These are phyloP conservation scores for Pseudorectes ferrugineus DNA, from an alignment of 2,113 vertebrate genomes.

Conservation along the genomic window DNA sequence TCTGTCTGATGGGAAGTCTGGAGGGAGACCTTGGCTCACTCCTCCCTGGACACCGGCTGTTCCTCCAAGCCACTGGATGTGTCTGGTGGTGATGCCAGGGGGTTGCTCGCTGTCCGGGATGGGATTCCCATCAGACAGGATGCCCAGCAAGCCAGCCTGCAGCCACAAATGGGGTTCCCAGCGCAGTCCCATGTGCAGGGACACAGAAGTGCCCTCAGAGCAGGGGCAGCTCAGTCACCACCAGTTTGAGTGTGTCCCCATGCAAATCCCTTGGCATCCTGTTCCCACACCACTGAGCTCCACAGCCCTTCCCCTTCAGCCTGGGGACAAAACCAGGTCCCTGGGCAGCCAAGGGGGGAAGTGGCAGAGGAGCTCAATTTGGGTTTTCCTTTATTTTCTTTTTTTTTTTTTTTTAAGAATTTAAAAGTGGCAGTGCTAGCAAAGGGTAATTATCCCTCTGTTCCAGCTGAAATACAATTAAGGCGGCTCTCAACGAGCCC, in stretches of 20 bases:
- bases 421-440: slow-evolving; percentile 65
- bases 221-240: not conserved
- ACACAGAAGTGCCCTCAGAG: not conserved
- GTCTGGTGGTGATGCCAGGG: not conserved
- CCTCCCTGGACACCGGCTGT: not conserved
- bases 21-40: not conserved
- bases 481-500: slow-evolving; percentile 65
- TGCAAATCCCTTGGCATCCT: not conserved
- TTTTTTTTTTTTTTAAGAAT: slow-evolving; percentile 1
- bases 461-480: slow-evolving; percentile 79
- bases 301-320: not conserved
- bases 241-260: accelerated
- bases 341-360: not conserved
- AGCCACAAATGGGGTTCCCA: accelerated
- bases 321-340: not conserved
- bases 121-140: not conserved
- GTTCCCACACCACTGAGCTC: not conserved
- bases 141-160: not conserved
- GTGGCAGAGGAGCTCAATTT: not conserved
- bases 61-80: not conserved
- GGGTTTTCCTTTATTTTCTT: not conserved
- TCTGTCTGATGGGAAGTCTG: not conserved
- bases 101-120: accelerated
- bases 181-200: accelerated
- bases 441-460: slow-evolving; percentile 75